Evolutionary conservation across 2,797 vertebrate genomes (phyloP), one percentile per base, ranked within the genome.

Genomic region (Natrix natrix): DNA sequence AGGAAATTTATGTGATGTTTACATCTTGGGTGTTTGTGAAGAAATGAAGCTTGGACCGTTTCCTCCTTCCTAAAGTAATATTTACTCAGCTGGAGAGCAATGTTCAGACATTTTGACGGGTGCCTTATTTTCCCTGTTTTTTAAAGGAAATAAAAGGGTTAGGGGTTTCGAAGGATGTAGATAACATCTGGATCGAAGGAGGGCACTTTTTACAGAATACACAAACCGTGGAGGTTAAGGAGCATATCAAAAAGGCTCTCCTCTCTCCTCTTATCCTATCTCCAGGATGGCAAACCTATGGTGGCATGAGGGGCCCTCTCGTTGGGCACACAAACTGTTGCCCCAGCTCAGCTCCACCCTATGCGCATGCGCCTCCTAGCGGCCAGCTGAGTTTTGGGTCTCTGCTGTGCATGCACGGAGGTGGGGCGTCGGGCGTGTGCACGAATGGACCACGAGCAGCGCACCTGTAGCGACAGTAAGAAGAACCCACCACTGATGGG

Each of bases 21-120:
- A 93, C 95, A 92, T 92, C 91, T 66, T 60, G 4, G 48, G 94
- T 74, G 94, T 74, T 95, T 93, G 95, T 95, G 87, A 92, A 93
- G 78, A 94, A 14, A 0, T 2, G 14, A 92, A 93, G 60, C 86
- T 0, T 3, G 54, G 7, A 57, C 0, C 5, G 91, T 93, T 90
- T 93, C 93, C 66, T 88, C 43, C 57, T 91, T 28, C 63, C 78
- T 89, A 22, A 87, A 91, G 86, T 11, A 0, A 14, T 94, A 37
- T 96, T 95, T 96, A 95, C 94, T 60, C 96, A 95, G 95, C 94
- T 95, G 94, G 92, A 87, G 91, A 90, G 26, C 90, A 88, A 83
- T 0, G 16, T 55, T 93, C 90, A 2, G 89, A 0, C 0, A 37
- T 0, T 57, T 54, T 87, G 11, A 94, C 60, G 91, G 0, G 0